Conservation (phyloP, 2,888 invertebrate species). For the Agapostemon virescens region DNA sequence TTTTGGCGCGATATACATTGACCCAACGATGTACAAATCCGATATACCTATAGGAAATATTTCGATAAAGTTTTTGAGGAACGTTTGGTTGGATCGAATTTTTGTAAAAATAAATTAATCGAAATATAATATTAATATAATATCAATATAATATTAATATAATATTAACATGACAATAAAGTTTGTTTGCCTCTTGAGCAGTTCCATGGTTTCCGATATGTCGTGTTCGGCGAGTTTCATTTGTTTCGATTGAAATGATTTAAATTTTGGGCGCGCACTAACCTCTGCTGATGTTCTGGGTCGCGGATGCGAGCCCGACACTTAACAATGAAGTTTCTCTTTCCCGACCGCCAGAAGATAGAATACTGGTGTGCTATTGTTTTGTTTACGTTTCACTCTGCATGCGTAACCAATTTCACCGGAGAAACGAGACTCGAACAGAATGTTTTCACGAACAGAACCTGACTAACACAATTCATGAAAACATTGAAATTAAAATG, state of each 20-base stretch:
- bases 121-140: no score
- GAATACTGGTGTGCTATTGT: slow-evolving; percentile 35
- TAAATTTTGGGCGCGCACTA: slow-evolving; percentile 60
- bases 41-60: not conserved
- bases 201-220: not conserved
- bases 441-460: slow-evolving; percentile 10
- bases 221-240: not conserved
- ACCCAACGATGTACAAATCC: not conserved
- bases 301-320: slow-evolving; percentile 67
- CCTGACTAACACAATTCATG: slow-evolving; percentile 25
- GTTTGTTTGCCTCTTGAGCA: not conserved
- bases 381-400: slow-evolving; percentile 24
- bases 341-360: slow-evolving; percentile 34
- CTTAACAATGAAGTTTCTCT: slow-evolving; percentile 60
- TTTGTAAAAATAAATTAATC: not conserved
- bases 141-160: no score
- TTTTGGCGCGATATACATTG: slow-evolving; percentile 10
- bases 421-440: not conserved
- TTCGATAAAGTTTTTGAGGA: not conserved
- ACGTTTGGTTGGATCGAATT: not conserved
- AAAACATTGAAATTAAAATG: slow-evolving; percentile 6
- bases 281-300: slow-evolving; percentile 67
- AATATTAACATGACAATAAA: not conserved
- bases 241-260: slow-evolving; percentile 28
- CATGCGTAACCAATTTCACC: slow-evolving; percentile 13